Conservation (phyloP, 2,888 invertebrate species). For the Unio delphinus region DNA sequence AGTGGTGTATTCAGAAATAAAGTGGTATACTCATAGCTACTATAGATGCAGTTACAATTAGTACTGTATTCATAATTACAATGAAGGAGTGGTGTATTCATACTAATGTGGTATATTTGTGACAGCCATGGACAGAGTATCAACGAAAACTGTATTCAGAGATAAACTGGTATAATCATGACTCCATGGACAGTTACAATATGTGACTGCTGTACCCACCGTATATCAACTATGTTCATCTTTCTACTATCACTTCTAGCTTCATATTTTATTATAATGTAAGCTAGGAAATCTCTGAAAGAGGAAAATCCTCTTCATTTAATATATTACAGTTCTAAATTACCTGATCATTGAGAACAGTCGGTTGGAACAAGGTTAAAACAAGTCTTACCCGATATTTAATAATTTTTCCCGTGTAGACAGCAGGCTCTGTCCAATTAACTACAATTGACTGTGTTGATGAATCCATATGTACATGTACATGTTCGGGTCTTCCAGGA, state of each 20-base stretch:
- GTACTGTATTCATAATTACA: too few species aligned
- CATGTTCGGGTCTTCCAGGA: slow-evolving; percentile 20
- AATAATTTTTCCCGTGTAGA: slow-evolving; percentile 17
- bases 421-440: slow-evolving; percentile 24
- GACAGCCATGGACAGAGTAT: background rate
- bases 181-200: background rate
- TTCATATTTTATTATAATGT: background rate
- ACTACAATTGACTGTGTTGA: slow-evolving; percentile 12
- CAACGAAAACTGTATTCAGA: background rate
- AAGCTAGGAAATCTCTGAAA: background rate
- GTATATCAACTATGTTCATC: too few species aligned
- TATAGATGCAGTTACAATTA: too few species aligned
- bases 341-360: too few species aligned
- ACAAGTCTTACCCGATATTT: slow-evolving; percentile 16
- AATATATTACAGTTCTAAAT: background rate
- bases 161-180: background rate
- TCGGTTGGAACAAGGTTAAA: background rate
- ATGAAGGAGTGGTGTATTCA: background rate
- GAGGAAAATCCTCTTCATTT: background rate
- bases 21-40: too few species aligned
- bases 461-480: slow-evolving; percentile 4
- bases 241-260: too few species aligned
- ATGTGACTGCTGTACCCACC: background rate
- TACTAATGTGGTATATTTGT: background rate
- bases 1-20: too few species aligned